Conservation (phyloP, 2,113 vertebrate genomes). For the Sinosuthora webbiana region DNA sequence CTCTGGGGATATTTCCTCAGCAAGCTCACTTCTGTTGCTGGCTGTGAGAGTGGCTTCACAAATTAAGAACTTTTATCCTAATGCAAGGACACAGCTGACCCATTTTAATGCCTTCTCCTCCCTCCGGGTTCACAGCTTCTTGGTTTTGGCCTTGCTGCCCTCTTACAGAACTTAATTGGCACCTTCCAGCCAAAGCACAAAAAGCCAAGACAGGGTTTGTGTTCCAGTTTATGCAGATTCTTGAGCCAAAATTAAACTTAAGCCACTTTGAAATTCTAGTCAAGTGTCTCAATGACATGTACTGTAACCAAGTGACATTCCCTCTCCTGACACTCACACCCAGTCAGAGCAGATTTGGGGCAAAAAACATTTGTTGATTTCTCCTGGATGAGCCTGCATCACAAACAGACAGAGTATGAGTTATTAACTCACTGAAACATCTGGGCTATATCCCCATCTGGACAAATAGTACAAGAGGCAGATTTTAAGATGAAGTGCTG, state of each 20-base stretch:
- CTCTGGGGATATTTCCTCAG: background rate
- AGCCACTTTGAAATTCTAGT: background rate
- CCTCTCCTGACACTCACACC: background rate
- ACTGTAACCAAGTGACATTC: background rate
- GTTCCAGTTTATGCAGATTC: background rate
- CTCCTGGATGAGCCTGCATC: background rate
- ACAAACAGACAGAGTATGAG: background rate
- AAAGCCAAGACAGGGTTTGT: background rate
- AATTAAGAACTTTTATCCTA: background rate
- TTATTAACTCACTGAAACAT: background rate
- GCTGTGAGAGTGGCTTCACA: background rate
- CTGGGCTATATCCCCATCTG: background rate
- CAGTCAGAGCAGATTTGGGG: background rate
- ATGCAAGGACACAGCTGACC: background rate
- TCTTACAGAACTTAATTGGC: background rate
- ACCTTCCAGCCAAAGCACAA: background rate
- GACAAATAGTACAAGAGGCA: background rate
- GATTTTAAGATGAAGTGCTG: background rate
- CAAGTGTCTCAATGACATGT: background rate
- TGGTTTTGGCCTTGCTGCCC: background rate
- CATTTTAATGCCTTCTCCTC: background rate
- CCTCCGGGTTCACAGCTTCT: background rate
- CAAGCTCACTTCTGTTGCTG: background rate
- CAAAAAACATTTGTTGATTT: background rate
- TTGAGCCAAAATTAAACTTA: background rate